A percentile compares a stretch with the other conserved stretches of the same genome.
Evolutionary conservation across 2,113 vertebrate species (phyloP).

Genomic region (Dicaeum eximium): DNA sequence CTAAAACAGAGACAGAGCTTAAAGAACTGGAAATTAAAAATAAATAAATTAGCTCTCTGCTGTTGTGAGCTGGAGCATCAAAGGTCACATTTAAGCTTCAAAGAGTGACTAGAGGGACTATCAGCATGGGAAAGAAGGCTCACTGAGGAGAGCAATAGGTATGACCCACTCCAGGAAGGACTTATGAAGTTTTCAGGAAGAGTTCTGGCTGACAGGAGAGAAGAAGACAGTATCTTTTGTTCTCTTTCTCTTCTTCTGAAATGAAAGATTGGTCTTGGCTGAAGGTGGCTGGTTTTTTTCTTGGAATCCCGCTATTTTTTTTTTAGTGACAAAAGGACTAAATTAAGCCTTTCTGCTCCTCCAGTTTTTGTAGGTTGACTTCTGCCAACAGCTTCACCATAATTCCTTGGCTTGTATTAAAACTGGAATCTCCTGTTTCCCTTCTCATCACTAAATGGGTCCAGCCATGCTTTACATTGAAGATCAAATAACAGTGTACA

Average conservation of each 20-base stretch:
- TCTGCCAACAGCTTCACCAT: background rate
- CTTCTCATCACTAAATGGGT: background rate
- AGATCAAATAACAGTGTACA: background rate
- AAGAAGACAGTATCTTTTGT: background rate
- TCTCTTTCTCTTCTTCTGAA: background rate
- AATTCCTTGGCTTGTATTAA: background rate
- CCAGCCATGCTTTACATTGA: background rate
- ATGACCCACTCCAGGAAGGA: background rate
- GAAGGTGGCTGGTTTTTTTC: background rate
- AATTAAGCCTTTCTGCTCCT: background rate
- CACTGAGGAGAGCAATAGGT: background rate
- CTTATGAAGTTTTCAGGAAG: background rate
- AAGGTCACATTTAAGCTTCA: background rate
- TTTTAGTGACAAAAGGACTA: background rate
- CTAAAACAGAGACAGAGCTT: background rate
- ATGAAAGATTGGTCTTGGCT: background rate
- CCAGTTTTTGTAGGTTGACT: background rate
- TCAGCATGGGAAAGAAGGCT: background rate
- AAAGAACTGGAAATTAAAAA: slow-evolving; percentile 35
- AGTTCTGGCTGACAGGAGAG: background rate
- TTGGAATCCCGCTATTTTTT: background rate
- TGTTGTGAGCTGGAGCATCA: background rate
- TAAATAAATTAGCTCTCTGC: slow-evolving; percentile 7
- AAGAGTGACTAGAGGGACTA: background rate
- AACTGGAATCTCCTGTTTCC: background rate